These are phyloP conservation scores for Microctonus hyperodae DNA, from an alignment of 2,888 invertebrate genomes.

Conservation along the genomic window DNA sequence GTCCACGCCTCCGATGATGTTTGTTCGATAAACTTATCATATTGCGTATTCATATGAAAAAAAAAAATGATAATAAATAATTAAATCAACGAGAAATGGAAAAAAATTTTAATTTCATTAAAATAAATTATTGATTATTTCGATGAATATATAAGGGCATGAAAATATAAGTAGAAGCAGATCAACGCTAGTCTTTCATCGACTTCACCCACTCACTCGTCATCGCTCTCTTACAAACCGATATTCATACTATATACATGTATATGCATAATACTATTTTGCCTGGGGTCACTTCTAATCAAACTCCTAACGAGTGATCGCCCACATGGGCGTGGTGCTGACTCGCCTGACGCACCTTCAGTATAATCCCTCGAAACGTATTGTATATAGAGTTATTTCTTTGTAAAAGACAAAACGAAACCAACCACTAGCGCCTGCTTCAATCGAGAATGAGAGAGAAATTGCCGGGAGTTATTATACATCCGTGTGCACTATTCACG, in stretches of 20 bases:
- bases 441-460: constrained; percentile 8
- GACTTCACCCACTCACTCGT: constrained; percentile 19
- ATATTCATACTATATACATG: not conserved
- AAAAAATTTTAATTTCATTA: not conserved
- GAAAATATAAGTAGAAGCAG: not conserved
- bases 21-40: constrained; percentile 24
- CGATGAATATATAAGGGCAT: too few relatives aligned
- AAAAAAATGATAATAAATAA: too few relatives aligned
- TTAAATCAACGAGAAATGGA: too few relatives aligned
- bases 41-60: not conserved
- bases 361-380: constrained; percentile 26
- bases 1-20: constrained; percentile 25
- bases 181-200: constrained; percentile 1
- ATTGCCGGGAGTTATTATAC: constrained; percentile 30
- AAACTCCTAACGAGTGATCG: constrained; percentile 35
- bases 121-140: not conserved
- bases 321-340: constrained; percentile 35
- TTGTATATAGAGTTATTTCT: constrained; percentile 8
- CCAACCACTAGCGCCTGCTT: not conserved
- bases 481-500: constrained; percentile 20
- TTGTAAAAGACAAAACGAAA: constrained; percentile 16
- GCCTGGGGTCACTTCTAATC: constrained; percentile 33
- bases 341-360: constrained; percentile 31
- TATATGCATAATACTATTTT: not conserved
- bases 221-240: not conserved